phyloP scores from a whole-genome alignment of 2,888 invertebrate species.

The Scaptomyza cyrtandrae region DNA sequence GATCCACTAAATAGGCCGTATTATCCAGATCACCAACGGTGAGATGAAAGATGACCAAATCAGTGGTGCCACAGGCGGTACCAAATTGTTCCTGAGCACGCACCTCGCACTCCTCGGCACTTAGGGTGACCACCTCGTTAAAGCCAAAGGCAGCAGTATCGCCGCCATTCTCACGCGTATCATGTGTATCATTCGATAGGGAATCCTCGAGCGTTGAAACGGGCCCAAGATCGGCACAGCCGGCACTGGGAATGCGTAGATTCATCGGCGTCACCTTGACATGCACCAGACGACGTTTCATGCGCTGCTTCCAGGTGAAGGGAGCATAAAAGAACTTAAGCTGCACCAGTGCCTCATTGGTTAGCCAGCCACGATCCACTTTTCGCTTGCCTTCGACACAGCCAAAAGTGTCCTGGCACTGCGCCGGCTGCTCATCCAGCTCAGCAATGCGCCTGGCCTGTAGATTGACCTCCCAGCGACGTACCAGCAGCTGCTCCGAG shows the following conservation, averaged over 20 bases:
- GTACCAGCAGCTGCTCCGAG: conserved; percentile 86
- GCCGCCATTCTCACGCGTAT: conserved; percentile 86
- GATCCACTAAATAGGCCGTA: conserved; percentile 93
- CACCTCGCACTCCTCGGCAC: conserved; percentile 88
- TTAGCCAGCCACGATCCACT: conserved; percentile 93
- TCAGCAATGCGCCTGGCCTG: conserved; percentile 87
- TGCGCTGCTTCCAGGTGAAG: conserved; percentile 90
- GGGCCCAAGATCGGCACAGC: conserved; percentile 48
- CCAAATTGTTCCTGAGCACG: conserved; percentile 93
- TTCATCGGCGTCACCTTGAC: conserved; percentile 92
- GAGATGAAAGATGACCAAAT: conserved; percentile 92
- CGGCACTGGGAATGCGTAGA: conserved; percentile 85
- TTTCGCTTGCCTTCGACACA: conserved; percentile 85
- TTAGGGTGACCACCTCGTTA: conserved; percentile 89
- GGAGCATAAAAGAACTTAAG: conserved; percentile 93
- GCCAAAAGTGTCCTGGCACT: conserved; percentile 88
- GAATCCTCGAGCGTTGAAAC: conserved; percentile 87
- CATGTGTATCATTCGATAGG: conserved; percentile 86
- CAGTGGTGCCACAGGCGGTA: conserved; percentile 89
- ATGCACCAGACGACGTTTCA: conserved; percentile 88
- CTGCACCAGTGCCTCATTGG: conserved; percentile 92
- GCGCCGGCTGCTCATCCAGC: conserved; percentile 68
- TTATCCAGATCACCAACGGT: conserved; percentile 90
- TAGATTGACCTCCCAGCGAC: conserved; percentile 93
- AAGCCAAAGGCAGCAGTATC: conserved; percentile 85